These are phyloP conservation scores for Tigriopus japonicus DNA, from an alignment of 1,140 invertebrate species.

Conservation along the genomic window DNA sequence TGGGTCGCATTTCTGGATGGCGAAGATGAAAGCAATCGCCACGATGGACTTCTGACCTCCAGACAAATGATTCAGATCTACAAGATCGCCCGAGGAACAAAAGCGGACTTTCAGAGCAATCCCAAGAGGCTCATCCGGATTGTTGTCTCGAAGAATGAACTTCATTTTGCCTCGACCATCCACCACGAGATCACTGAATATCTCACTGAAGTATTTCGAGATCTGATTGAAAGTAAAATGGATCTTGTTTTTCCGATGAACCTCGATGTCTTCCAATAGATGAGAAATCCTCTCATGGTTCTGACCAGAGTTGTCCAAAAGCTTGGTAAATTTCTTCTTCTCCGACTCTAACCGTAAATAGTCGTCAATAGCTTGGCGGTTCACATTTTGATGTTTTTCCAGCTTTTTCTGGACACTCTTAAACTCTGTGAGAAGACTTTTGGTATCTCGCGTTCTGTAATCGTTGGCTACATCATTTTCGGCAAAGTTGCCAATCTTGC, in stretches of 20 bases:
- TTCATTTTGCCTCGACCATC: not conserved
- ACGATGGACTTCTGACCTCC: slow-evolving; percentile 96
- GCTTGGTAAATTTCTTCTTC: too few relatives aligned
- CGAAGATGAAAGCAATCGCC: slow-evolving; percentile 87
- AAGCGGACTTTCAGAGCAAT: not conserved
- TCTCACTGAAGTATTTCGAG: not conserved
- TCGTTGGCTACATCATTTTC: too few relatives aligned
- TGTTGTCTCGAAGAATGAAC: not conserved
- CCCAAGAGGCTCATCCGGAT: not conserved
- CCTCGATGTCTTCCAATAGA: not conserved
- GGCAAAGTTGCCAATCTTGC: too few relatives aligned
- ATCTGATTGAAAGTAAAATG: not conserved
- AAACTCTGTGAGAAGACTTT: too few relatives aligned
- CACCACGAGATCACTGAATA: not conserved
- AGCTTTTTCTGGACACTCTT: too few relatives aligned
- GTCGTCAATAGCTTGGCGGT: too few relatives aligned
- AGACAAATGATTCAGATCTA: slow-evolving; percentile 23
- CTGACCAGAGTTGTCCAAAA: too few relatives aligned
- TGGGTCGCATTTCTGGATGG: slow-evolving; percentile 97
- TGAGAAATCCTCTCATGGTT: too few relatives aligned
- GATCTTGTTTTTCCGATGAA: not conserved
- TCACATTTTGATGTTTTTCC: too few relatives aligned
- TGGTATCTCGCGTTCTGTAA: too few relatives aligned
- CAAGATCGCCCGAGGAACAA: not conserved
- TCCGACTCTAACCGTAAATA: too few relatives aligned